Evolutionary conservation across 2,113 vertebrate genomes (phyloP).

Genomic region (Anhinga rufa): DNA sequence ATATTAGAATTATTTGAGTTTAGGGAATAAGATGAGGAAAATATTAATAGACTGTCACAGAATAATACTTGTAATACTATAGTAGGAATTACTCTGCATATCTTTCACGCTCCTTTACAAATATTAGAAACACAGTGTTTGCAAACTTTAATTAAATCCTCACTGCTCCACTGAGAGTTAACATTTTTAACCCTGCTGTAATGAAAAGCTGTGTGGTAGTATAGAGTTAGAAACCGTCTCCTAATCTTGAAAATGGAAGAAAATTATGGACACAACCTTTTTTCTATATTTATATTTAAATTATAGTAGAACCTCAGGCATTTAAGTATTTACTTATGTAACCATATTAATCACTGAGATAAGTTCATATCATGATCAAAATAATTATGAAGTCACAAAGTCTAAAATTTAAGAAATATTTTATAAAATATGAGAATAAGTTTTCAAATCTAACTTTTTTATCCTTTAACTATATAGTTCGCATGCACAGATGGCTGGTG

Average conservation of each 20-base stretch:
- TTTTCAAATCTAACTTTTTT: not conserved
- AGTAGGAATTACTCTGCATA: not conserved
- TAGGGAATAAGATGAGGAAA: not conserved
- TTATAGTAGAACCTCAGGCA: not conserved
- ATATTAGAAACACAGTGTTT: not conserved
- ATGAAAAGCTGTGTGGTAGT: not conserved
- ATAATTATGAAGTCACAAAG: not conserved
- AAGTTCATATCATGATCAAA: not conserved
- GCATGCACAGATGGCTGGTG: not conserved
- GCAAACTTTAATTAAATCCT: not conserved
- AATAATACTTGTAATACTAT: not conserved
- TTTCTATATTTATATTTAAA: not conserved
- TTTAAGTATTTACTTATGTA: not conserved
- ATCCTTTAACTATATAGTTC: not conserved
- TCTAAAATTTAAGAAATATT: not conserved
- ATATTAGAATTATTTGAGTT: not conserved
- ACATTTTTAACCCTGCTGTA: not conserved
- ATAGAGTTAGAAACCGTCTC: not conserved
- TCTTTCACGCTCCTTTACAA: not conserved
- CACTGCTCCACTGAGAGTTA: not conserved
- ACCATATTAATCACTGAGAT: not conserved
- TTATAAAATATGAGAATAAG: not conserved
- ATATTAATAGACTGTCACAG: not conserved
- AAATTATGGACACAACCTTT: not conserved
- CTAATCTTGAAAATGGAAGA: not conserved